Evolutionary conservation across 2,113 vertebrate genomes (phyloP).

Genomic region (Oncorhynchus kisutch): DNA sequence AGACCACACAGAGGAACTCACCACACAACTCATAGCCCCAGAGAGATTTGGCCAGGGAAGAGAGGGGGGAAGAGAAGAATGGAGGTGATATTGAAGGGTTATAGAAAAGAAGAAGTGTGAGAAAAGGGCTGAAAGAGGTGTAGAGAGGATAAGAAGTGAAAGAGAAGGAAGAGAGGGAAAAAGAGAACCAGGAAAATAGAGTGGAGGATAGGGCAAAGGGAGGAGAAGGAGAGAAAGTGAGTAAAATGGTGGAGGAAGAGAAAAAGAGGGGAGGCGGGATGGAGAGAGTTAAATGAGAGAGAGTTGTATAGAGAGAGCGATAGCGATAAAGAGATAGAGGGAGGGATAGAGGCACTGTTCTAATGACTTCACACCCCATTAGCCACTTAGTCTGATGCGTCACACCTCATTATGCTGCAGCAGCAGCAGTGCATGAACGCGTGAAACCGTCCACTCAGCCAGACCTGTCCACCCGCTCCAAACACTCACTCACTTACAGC

Average conservation of each 20-base stretch:
- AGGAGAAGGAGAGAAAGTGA: slow-evolving; percentile 3
- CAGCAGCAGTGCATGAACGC: slow-evolving; percentile 77
- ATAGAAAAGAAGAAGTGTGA: neutral
- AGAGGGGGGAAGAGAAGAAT: neutral
- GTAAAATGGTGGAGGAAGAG: neutral
- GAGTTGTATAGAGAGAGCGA: slow-evolving; percentile 40
- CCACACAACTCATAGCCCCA: neutral
- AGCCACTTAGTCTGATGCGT: slow-evolving; percentile 80
- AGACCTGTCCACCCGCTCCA: slow-evolving; percentile 75
- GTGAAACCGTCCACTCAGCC: slow-evolving; percentile 76
- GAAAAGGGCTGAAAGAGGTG: slow-evolving; percentile 1
- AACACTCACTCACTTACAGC: slow-evolving; percentile 71
- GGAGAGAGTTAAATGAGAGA: slow-evolving; percentile 15
- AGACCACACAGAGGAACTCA: neutral
- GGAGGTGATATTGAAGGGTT: neutral
- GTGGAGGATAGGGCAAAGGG: neutral
- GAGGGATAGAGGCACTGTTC: slow-evolving; percentile 71
- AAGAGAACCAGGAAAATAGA: neutral
- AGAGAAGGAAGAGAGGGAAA: neutral
- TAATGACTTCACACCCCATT: slow-evolving; percentile 83
- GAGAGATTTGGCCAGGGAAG: neutral
- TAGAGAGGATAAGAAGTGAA: slow-evolving; percentile 2
- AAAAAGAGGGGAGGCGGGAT: slow-evolving; percentile 1
- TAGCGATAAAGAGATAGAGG: slow-evolving; percentile 42
- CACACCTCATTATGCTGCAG: slow-evolving; percentile 78